These are phyloP conservation scores for Elephantulus edwardii DNA, from an alignment of 2,113 vertebrate genomes.

Conservation along the genomic window DNA sequence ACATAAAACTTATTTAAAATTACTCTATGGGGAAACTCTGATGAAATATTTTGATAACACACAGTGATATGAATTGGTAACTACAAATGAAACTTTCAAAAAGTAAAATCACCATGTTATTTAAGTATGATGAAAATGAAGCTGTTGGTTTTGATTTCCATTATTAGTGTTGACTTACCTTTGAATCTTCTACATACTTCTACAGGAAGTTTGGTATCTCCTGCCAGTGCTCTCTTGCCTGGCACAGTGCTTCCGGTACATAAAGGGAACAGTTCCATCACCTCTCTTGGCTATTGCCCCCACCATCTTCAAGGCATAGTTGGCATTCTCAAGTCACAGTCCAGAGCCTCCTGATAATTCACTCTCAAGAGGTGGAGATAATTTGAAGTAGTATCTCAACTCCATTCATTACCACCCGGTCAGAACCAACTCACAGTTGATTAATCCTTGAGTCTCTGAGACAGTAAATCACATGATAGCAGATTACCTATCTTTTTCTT, in stretches of 20 bases:
- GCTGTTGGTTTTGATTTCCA: neutral
- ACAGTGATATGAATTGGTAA: slow-evolving; percentile 18
- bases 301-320: neutral
- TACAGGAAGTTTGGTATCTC: no score
- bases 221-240: neutral
- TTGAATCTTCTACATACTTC: neutral
- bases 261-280: neutral
- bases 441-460: no score
- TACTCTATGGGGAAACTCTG: slow-evolving; percentile 39
- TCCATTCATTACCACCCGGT: no score
- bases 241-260: neutral
- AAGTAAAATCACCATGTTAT: neutral
- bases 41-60: slow-evolving; percentile 52
- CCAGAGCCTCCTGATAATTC: neutral
- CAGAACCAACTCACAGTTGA: no score
- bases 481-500: no score
- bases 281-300: neutral
- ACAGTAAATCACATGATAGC: no score
- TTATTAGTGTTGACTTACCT: neutral
- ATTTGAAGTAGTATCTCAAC: neutral
- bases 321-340: neutral
- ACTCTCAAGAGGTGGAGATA: neutral
- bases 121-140: neutral
- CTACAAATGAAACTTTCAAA: neutral
- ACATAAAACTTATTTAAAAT: slow-evolving; percentile 63